Percentiles rank a stretch among this genome's conserved stretches.
Evolutionary conservation across 2,797 vertebrate species (phyloP).

Genomic region (Hemitrygon akajei): DNA sequence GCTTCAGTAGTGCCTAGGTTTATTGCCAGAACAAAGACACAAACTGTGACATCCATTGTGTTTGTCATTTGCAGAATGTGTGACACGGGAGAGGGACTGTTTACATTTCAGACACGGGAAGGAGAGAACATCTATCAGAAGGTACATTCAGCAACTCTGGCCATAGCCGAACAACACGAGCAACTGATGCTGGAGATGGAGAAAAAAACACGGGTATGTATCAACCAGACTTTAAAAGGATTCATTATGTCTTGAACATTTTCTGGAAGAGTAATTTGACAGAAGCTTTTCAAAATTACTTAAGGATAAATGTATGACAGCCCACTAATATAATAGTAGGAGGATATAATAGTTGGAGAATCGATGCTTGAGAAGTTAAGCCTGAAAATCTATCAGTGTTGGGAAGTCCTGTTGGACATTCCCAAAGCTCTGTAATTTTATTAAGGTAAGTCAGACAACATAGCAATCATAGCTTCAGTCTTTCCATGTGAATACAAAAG

Average conservation of each 20-base stretch:
- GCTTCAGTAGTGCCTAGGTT: neutral
- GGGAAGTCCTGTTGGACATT: neutral
- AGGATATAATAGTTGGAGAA: too few relatives aligned
- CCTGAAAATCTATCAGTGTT: neutral
- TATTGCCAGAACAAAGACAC: neutral
- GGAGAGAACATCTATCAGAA: conserved; percentile 99
- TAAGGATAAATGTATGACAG: neutral
- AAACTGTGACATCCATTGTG: neutral
- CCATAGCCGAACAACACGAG: conserved; percentile 96
- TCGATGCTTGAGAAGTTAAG: too few relatives aligned
- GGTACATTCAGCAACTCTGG: conserved; percentile 94
- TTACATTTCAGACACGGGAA: conserved; percentile 98
- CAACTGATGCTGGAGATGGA: conserved; percentile 96
- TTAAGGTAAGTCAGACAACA: neutral
- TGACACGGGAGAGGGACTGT: conserved; percentile 97
- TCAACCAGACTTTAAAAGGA: conserved; percentile 38
- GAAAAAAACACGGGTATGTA: conserved; percentile 87
- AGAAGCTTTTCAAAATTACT: neutral
- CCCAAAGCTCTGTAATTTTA: neutral
- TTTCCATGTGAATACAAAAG: neutral
- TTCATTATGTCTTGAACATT: neutral
- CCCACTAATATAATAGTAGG: neutral
- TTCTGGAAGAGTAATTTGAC: neutral
- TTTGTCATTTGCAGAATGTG: conserved; percentile 75
- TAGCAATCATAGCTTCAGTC: neutral